Evolutionary conservation across 2,113 vertebrate genomes (phyloP).

Genomic region (Microcebus ravelobensis): DNA sequence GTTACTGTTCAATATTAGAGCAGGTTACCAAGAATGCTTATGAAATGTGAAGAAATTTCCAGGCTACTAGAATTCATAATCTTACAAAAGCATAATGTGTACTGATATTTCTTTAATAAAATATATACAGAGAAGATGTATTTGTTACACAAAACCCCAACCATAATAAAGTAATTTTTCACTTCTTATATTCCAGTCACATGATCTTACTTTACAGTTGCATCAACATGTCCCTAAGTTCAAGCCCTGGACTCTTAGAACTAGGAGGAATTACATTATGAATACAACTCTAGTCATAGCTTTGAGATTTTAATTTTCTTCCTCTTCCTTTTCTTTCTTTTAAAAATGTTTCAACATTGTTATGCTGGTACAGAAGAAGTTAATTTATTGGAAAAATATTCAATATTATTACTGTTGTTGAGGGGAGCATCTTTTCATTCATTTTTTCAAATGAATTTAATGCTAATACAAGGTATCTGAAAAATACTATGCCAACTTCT

Average conservation of each 20-base stretch:
- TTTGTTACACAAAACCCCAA: slow-evolving; percentile 11
- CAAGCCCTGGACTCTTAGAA: background rate
- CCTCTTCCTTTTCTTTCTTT: background rate
- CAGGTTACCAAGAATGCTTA: slow-evolving; percentile 34
- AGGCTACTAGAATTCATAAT: background rate
- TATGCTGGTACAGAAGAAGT: background rate
- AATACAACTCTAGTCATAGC: background rate
- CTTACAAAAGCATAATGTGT: background rate
- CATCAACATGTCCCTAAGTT: background rate
- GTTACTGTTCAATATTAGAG: slow-evolving; percentile 28
- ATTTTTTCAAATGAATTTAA: background rate
- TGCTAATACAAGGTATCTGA: background rate
- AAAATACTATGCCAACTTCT: background rate
- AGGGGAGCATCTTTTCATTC: background rate
- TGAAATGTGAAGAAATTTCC: slow-evolving; percentile 39
- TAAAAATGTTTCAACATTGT: background rate
- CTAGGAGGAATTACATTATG: background rate
- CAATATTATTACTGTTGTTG: background rate
- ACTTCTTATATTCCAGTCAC: background rate
- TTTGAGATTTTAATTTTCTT: background rate
- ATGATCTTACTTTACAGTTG: background rate
- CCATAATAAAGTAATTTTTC: background rate
- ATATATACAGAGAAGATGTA: background rate
- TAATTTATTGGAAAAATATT: background rate
- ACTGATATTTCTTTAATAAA: slow-evolving; percentile 40